Conservation (phyloP, 2,888 invertebrate genomes). For the Bombylius discolor region DNA sequence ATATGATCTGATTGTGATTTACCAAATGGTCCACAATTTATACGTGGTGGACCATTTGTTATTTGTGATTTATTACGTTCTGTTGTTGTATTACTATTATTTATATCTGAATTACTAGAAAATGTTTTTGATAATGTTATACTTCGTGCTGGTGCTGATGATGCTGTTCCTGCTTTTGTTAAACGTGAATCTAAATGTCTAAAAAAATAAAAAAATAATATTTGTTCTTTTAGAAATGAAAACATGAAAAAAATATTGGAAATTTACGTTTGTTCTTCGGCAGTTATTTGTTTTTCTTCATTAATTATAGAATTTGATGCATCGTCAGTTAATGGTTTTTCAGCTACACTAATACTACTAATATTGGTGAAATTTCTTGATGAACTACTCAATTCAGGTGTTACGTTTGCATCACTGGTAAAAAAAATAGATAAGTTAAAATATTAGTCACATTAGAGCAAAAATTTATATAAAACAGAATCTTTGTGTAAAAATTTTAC, state of each 20-base stretch:
- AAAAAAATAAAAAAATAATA: conserved; percentile 3
- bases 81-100: conserved; percentile 3
- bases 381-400: conserved; percentile 18
- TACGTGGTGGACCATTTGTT: conserved; percentile 10
- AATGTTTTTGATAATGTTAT: conserved; percentile 15
- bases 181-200: conserved; percentile 27
- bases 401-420: conserved; percentile 9
- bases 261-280: conserved; percentile 22
- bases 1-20: conserved; percentile 24
- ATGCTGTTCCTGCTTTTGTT: conserved; percentile 15
- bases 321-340: conserved; percentile 9
- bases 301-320: conserved; percentile 7
- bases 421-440: background rate
- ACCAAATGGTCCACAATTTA: conserved; percentile 17
- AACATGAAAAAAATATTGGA: background rate
- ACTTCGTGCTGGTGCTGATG: conserved; percentile 16
- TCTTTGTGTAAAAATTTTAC: conserved; percentile 2
- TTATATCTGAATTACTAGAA: conserved; percentile 10
- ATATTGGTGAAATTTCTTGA: conserved; percentile 11
- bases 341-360: background rate
- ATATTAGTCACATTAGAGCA: background rate
- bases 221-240: background rate
- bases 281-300: conserved; percentile 18
- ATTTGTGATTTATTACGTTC: background rate
- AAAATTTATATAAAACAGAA: background rate